A percentile compares a stretch with the other conserved stretches of the same genome.
Evolutionary conservation across 2,888 invertebrate species (phyloP).

Genomic region (Folsomia candida): DNA sequence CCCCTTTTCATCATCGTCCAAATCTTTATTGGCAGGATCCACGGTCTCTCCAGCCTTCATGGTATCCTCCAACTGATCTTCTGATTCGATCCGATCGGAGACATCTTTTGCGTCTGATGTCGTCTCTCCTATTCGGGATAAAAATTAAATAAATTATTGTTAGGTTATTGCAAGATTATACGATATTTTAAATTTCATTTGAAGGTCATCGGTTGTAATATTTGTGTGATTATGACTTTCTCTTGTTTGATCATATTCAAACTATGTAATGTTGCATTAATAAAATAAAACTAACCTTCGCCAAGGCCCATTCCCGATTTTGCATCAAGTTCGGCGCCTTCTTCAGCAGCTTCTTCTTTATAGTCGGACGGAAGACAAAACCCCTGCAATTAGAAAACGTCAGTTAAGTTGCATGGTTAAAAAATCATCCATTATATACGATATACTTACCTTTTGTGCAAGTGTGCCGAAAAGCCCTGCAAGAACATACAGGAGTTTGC

Average conservation of each 20-base stretch:
- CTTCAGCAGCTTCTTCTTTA: conserved; percentile 59
- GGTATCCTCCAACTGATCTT: conserved; percentile 91
- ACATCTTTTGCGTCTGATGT: conserved; percentile 80
- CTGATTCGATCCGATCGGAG: conserved; percentile 85
- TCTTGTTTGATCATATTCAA: no score
- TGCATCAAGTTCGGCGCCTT: conserved; percentile 57
- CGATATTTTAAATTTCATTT: no score
- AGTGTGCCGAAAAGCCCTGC: conserved; percentile 82
- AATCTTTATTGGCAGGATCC: conserved; percentile 66
- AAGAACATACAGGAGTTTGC: conserved; percentile 79
- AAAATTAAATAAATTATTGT: no score
- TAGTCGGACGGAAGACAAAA: conserved; percentile 89
- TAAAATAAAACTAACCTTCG: no score
- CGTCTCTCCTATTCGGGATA: no score
- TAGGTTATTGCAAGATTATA: no score
- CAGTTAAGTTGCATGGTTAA: neutral
- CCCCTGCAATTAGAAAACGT: conserved; percentile 58
- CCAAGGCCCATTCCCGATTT: conserved; percentile 79
- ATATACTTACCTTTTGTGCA: conserved; percentile 62
- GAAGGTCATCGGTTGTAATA: no score
- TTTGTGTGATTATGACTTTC: no score
- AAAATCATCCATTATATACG: neutral
- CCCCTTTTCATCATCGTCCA: conserved; percentile 78
- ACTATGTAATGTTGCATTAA: no score
- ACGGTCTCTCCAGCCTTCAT: conserved; percentile 73